Conservation (phyloP, 2,113 vertebrate species). For the Pterocles gutturalis region DNA sequence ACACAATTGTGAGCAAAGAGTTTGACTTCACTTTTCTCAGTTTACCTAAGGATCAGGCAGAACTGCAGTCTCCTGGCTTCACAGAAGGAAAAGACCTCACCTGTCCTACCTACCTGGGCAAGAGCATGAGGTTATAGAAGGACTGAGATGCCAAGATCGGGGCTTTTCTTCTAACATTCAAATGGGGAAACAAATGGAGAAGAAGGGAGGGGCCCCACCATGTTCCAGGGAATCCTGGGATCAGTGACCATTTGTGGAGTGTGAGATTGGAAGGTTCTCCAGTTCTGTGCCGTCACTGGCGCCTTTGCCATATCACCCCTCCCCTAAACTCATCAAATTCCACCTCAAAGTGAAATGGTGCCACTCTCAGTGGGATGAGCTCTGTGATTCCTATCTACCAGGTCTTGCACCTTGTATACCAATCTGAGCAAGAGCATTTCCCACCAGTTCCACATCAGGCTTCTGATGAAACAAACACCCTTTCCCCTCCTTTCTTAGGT, state of each 20-base stretch:
- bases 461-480: neutral
- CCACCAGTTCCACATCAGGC: neutral
- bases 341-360: neutral
- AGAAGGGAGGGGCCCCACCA: neutral
- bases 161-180: neutral
- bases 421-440: neutral
- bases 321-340: neutral
- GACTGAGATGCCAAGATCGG: neutral
- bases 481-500: neutral
- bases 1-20: neutral
- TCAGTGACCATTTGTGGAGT: neutral
- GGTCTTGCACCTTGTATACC: neutral
- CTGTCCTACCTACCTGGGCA: neutral
- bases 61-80: neutral
- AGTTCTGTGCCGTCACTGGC: neutral
- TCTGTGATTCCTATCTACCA: neutral
- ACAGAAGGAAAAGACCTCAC: neutral
- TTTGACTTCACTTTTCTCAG: neutral
- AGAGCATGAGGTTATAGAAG: neutral
- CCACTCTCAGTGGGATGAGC: neutral
- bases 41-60: neutral
- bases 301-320: neutral
- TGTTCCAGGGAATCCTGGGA: neutral
- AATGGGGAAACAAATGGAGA: neutral
- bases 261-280: neutral